Evolutionary conservation across 2,888 invertebrate species (phyloP).

Genomic region (Pheosia tremula): DNA sequence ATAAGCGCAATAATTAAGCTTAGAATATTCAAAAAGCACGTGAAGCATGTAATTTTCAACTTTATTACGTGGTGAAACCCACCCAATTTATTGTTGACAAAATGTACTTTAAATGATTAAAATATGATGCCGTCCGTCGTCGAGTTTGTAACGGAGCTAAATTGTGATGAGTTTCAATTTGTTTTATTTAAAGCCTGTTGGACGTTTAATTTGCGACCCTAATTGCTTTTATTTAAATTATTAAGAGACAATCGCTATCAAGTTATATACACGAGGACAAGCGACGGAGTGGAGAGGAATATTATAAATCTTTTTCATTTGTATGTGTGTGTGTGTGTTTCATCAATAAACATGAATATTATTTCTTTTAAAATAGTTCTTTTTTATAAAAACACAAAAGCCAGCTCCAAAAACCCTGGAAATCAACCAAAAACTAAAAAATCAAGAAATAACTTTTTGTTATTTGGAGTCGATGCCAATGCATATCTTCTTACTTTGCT

Average conservation of each 20-base stretch:
- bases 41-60: slow-evolving; percentile 50
- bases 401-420: no score
- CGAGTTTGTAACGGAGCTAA: slow-evolving; percentile 38
- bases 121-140: slow-evolving; percentile 37
- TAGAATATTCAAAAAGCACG: slow-evolving; percentile 47
- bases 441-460: no score
- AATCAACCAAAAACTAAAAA: no score
- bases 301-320: slow-evolving; percentile 5
- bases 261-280: slow-evolving; percentile 11
- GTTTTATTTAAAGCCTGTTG: slow-evolving; percentile 44
- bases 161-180: slow-evolving; percentile 34
- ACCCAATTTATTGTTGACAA: slow-evolving; percentile 49
- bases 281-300: slow-evolving; percentile 14
- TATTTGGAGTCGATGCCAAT: no score
- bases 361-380: no score
- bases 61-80: slow-evolving; percentile 60
- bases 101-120: slow-evolving; percentile 37
- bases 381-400: no score
- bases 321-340: no score
- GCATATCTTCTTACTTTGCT: no score
- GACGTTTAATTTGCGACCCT: slow-evolving; percentile 56
- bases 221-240: slow-evolving; percentile 61
- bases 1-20: slow-evolving; percentile 57
- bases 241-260: slow-evolving; percentile 34
- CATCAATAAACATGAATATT: no score